Base-by-base conservation (phyloP, 2,888 invertebrate species). In the Ceramica pisi region DNA sequence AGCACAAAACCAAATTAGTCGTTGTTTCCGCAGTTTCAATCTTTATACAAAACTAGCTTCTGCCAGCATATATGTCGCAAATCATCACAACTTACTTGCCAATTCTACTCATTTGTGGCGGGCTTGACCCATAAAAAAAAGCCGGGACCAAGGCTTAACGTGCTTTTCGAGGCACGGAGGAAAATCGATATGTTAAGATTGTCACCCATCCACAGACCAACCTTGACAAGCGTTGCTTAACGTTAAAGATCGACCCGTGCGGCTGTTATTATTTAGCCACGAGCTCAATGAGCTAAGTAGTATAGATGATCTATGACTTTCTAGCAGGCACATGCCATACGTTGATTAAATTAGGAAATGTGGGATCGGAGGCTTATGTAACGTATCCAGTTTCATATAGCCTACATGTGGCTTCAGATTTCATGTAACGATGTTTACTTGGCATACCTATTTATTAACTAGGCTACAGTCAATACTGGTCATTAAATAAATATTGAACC, bases 381-480 rank as follows among this genome's bases (percentile, higher is more conserved):
- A 50, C 16, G n/a, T 14, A 7, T 41, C 1, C 9, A 19, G 41
- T 55, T 46, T 69, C 35, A 46, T 26, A 46, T 9, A 1, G 19
- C n/a, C 31, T 19, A 9, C 31, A 41, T 14, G 16, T 35, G 41
- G 35, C 44, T 66, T 55, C 35, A n/a, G 26, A 46, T 31, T 31
- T 48, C 46, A 61, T 61, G 6, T 55, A 48, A 44, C 19, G 53
- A 38, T 53, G 14, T 60, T 60, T 60, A 60, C 14, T 60, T 46
- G 35, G 3, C 31, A 31, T 41, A 31, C 19, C 6, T 48, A 41
- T 71, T 21, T 21, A 14, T 48, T n/a, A 26, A 0, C 14, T 38
- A 21, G 14, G 16, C 0, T 41, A 50, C 48, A n/a, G 8, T 12
- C 38, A 38, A 21, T 56, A 55, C 26, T 68, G n/a, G n/a, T 44